Evolutionary conservation across 2,113 vertebrate species (phyloP).

Genomic region (Aleadryas rufinucha): DNA sequence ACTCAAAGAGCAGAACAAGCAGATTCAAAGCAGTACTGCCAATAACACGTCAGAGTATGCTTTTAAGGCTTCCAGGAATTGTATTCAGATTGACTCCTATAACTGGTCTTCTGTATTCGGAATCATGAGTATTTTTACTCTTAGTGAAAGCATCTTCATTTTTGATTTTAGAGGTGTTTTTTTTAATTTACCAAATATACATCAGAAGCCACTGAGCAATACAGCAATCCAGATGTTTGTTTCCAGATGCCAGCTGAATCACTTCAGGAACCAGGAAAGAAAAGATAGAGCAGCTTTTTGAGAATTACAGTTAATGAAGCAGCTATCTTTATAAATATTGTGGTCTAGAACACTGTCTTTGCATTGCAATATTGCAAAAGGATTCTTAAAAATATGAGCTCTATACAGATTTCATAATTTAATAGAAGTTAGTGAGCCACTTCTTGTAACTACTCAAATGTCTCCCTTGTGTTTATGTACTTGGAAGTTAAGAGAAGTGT

Average conservation of each 20-base stretch:
- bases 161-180: not conserved
- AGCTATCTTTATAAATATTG: not conserved
- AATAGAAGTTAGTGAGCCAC: not conserved
- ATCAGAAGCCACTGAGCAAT: not conserved
- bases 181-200: not conserved
- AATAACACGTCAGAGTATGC: not conserved
- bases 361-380: not conserved
- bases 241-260: not conserved
- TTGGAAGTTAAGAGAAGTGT: not conserved
- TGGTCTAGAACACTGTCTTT: not conserved
- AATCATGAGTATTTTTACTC: not conserved
- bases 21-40: not conserved
- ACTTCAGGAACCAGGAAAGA: not conserved
- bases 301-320: not conserved
- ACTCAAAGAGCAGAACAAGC: not conserved
- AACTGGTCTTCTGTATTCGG: not conserved
- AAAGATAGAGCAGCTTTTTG: not conserved
- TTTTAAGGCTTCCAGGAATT: conserved; percentile 3
- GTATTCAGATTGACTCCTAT: not conserved
- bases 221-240: not conserved
- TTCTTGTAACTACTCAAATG: not conserved
- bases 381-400: not conserved
- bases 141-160: not conserved
- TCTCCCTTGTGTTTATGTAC: not conserved
- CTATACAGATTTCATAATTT: not conserved